Conservation (phyloP, 2,113 vertebrate genomes). For the Datnioides undecimradiatus region DNA sequence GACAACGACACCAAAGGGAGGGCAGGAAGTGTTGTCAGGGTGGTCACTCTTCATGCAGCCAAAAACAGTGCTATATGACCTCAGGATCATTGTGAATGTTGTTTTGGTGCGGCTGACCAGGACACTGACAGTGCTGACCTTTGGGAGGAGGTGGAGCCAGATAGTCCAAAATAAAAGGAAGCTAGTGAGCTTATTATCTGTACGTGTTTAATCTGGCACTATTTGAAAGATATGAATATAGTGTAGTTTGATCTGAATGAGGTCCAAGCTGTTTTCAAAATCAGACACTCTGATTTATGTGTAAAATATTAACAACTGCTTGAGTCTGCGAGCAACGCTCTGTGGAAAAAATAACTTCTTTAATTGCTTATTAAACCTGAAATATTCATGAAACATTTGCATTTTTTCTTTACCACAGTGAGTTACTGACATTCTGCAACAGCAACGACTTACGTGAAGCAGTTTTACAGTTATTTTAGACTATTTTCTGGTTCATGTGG, state of each 20-base stretch:
- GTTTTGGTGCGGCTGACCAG: too few relatives aligned
- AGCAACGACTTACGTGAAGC: neutral
- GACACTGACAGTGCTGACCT: too few relatives aligned
- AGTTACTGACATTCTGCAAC: constrained; percentile 1
- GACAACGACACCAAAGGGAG: too few relatives aligned
- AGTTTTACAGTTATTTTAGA: neutral
- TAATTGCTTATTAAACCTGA: neutral
- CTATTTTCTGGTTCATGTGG: neutral
- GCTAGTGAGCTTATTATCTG: too few relatives aligned
- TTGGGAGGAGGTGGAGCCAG: too few relatives aligned
- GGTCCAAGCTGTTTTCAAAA: constrained; percentile 15
- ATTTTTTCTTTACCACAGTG: neutral
- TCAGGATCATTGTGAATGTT: too few relatives aligned
- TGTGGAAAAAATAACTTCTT: neutral
- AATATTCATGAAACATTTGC: constrained; percentile 9
- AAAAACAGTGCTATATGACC: too few relatives aligned
- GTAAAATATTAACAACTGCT: constrained; percentile 22
- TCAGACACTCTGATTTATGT: neutral
- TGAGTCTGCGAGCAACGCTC: constrained; percentile 1
- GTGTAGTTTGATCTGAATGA: neutral
- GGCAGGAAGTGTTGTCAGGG: too few relatives aligned
- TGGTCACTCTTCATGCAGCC: too few relatives aligned
- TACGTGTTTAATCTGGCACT: too few relatives aligned
- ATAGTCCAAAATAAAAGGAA: too few relatives aligned
- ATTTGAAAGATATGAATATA: neutral